Evolutionary conservation across 2,113 vertebrate genomes (phyloP).

Genomic region (Neomonachus schauinslandi): DNA sequence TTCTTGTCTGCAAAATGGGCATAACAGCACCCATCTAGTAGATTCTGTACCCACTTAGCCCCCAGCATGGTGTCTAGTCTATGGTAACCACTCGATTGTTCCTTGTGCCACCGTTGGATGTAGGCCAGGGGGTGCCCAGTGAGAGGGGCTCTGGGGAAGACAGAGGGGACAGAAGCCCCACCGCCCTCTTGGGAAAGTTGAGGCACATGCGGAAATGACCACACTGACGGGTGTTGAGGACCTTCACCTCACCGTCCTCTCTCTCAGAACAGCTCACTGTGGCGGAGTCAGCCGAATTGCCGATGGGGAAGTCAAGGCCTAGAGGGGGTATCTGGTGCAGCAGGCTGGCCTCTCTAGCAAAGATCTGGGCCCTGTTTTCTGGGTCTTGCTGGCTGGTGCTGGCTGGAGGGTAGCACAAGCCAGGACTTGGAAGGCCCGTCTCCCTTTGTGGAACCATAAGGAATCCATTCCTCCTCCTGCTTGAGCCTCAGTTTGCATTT

Average conservation of each 20-base stretch:
- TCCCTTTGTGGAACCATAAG: neutral
- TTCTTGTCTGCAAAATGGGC: neutral
- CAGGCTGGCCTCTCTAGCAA: accelerated
- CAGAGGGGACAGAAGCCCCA: neutral
- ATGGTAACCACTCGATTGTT: neutral
- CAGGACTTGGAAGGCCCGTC: neutral
- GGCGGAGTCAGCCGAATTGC: accelerated
- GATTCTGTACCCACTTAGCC: neutral
- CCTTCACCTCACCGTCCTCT: neutral
- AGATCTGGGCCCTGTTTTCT: neutral
- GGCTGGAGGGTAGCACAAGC: too few relatives aligned
- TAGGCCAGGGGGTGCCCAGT: neutral
- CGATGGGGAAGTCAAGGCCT: neutral
- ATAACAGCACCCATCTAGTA: neutral
- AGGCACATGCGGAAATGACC: neutral
- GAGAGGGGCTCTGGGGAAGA: neutral
- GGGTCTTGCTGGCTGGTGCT: neutral
- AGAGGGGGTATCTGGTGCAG: neutral
- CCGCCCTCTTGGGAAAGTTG: neutral
- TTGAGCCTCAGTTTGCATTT: neutral
- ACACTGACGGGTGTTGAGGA: neutral
- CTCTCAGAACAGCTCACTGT: neutral
- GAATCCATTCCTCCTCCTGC: neutral
- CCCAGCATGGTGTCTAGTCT: neutral
- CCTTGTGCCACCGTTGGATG: neutral